Conservation (phyloP, 2,888 invertebrate species). For the Lithophane socia region DNA sequence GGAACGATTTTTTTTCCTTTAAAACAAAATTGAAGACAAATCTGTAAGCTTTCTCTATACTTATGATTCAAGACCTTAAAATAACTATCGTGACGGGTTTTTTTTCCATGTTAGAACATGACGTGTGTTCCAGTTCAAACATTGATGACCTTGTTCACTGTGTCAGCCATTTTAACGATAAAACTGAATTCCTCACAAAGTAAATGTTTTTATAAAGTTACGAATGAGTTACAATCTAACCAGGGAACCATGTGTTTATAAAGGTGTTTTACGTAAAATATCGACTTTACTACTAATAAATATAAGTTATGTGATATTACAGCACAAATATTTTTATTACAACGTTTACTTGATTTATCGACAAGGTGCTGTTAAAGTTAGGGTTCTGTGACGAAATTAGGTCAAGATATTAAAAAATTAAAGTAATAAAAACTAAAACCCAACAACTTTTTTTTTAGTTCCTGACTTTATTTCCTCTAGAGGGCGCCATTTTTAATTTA, state of each 20-base stretch:
- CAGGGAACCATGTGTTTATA: constrained; percentile 42
- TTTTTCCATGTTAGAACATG: neutral
- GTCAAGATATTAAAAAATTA: neutral
- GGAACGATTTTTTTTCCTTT: neutral
- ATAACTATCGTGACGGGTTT: neutral
- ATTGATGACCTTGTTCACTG: neutral
- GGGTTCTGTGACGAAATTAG: constrained; percentile 64
- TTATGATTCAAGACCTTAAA: neutral
- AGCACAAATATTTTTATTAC: constrained; percentile 73
- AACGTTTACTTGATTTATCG: constrained; percentile 75
- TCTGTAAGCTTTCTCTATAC: neutral
- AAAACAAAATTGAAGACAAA: neutral
- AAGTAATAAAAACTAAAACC: too few species aligned
- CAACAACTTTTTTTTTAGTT: too few species aligned
- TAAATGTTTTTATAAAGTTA: neutral
- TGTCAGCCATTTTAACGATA: neutral
- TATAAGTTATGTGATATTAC: constrained; percentile 54
- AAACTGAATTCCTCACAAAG: neutral
- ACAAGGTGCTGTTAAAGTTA: constrained; percentile 70
- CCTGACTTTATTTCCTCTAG: too few species aligned
- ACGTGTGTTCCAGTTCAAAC: neutral
- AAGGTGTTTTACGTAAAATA: constrained; percentile 56
- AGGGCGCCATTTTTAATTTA: too few species aligned
- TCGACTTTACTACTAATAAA: constrained; percentile 59
- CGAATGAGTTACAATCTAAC: neutral